Percentiles rank a stretch among this genome's conserved stretches.
These are phyloP conservation scores for Graphium colonna DNA, from an alignment of 2,888 invertebrate species.

Conservation along the genomic window DNA sequence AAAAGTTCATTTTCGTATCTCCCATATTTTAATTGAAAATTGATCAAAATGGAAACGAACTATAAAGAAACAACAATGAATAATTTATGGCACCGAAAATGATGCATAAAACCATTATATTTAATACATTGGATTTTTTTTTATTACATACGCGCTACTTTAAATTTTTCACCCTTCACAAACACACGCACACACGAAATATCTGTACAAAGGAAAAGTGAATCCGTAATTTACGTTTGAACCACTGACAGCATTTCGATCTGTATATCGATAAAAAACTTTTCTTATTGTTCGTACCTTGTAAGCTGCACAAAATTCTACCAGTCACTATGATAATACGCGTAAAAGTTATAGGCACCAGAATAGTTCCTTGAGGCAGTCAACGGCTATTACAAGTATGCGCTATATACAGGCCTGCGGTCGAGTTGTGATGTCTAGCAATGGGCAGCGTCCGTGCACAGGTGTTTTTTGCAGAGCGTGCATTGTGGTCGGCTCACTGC, in stretches of 20 bases:
- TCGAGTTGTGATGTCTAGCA: constrained; percentile 40
- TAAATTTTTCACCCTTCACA: constrained; percentile 7
- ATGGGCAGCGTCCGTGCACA: constrained; percentile 62
- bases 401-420: no score
- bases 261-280: neutral
- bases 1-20: constrained; percentile 11
- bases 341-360: no score
- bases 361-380: no score
- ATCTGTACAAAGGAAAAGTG: constrained; percentile 18
- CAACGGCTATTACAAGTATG: no score
- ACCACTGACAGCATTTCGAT: no score
- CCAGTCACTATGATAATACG: no score
- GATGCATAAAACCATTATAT: constrained; percentile 12
- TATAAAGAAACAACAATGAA: neutral
- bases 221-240: neutral
- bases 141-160: constrained; percentile 2
- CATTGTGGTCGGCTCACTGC: constrained; percentile 65
- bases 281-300: no score
- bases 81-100: constrained; percentile 12
- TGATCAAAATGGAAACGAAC: neutral
- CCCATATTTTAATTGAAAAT: constrained; percentile 1
- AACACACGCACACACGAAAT: constrained; percentile 6
- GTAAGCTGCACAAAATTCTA: no score
- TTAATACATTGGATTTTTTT: neutral
- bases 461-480: constrained; percentile 65